Evolutionary conservation across 2,797 vertebrate genomes (phyloP), one percentile per base, ranked within the genome.

Genomic region (Cheirogaleus major): DNA sequence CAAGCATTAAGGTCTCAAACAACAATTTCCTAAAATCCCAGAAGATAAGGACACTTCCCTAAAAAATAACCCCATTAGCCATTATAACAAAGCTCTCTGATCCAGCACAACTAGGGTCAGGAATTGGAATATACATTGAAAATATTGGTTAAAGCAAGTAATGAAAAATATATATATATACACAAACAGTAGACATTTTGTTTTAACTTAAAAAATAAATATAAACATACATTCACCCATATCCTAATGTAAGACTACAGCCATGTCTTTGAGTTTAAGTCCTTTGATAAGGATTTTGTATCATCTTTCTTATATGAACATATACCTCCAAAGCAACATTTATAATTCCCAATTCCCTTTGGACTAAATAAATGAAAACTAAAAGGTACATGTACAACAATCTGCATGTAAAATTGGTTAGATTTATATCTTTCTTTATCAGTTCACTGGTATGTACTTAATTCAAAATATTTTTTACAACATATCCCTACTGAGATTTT

Each of bases 21-120:
- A 95, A 41, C 45, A 95, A 95, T 70, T 52, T 91, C 50, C 69
- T 92, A 93, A 94, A 96, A 67, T 93, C 41, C 84, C 55, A 89
- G 65, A 27, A 67, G 63, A 38, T 87, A 87, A 92, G 25, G 76
- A 80, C 61, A 50, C 4, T 79, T 95, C 50, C 70, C 45, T 80
- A 65, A 86, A 96, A 92, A 79, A 96, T 96, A 95, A 97, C 91
- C 57, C 61, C 50, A 86, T 91, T 94, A 92, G 41, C 38, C 50
- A 89, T 95, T 93, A 87, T 65, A 93, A 70, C 48, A 92, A 96
- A 94, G 43, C 30, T 95, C 45, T 91, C 27, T 88, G 27, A 95
- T 50, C n/a, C 43, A 92, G 48, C 23, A 93, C 12, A 93, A 85
- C 0, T 30, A 5, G 55, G 30, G 43, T 57, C 52, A 80, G 4